phyloP scores from a whole-genome alignment of 1,140 invertebrate genomes.

The Ctenoplectra terminalis region DNA sequence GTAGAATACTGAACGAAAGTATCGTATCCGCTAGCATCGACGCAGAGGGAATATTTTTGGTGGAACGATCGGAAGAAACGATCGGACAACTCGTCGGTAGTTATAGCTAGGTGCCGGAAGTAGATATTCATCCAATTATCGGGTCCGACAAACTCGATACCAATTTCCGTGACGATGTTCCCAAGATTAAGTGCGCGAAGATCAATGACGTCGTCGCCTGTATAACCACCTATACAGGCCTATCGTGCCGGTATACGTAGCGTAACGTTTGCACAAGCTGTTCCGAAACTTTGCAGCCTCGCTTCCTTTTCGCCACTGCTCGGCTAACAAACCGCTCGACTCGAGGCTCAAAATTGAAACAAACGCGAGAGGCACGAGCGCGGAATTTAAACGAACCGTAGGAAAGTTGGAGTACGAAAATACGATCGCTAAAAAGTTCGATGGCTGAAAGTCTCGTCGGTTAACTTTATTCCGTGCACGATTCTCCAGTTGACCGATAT shows the following conservation, averaged over 20 bases:
- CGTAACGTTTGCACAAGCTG: background rate
- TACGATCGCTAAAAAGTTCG: background rate
- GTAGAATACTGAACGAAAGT: background rate
- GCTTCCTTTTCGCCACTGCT: no score
- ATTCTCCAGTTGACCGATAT: no score
- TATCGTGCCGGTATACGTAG: no score
- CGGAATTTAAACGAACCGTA: background rate
- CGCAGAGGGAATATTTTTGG: background rate
- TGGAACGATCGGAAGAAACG: background rate
- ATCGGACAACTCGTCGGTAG: constrained; percentile 28
- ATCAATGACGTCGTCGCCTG: background rate
- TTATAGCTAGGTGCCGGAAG: constrained; percentile 45
- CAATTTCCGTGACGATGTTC: constrained; percentile 65
- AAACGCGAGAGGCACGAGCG: background rate
- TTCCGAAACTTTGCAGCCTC: background rate
- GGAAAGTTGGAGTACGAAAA: background rate
- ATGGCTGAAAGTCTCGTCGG: background rate
- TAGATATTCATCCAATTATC: constrained; percentile 60
- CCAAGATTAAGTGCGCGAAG: constrained; percentile 42
- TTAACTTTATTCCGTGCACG: background rate
- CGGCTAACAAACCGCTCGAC: background rate
- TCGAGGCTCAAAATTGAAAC: background rate
- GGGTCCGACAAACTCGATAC: constrained; percentile 50
- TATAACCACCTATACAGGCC: background rate
- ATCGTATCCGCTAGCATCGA: background rate